Evolutionary conservation across 37 sponge, comb jelly and placozoan species (phyloP).

Genomic region (Diacarnus erythraeanus): DNA sequence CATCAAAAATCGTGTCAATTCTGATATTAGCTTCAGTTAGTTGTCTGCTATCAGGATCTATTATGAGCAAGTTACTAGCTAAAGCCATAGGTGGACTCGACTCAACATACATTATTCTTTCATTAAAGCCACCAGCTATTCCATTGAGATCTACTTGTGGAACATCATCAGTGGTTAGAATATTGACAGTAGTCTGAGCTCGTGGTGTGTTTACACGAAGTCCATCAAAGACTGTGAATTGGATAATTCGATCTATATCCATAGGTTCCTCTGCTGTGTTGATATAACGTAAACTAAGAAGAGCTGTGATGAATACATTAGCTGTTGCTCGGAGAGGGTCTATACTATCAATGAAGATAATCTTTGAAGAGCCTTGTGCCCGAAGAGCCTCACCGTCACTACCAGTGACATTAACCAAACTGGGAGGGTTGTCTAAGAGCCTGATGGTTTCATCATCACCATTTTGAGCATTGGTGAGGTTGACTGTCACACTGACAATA

Average conservation of each 20-base stretch:
- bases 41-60: slow-evolving; percentile 53
- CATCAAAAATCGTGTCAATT: slow-evolving; percentile 53
- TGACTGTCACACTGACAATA: slow-evolving; percentile 39
- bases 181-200: slow-evolving; percentile 23
- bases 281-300: slow-evolving; percentile 30
- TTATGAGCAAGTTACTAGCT: slow-evolving; percentile 7
- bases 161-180: slow-evolving; percentile 49
- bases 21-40: slow-evolving; percentile 17
- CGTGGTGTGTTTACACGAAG: slow-evolving; percentile 11
- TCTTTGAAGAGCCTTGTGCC: not conserved
- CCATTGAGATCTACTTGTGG: slow-evolving; percentile 61
- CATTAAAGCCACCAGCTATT: slow-evolving; percentile 11
- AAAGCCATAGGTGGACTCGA: slow-evolving; percentile 23
- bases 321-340: slow-evolving; percentile 11
- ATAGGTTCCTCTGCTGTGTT: slow-evolving; percentile 53
- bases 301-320: slow-evolving; percentile 44
- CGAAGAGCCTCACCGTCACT: not conserved
- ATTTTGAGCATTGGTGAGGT: slow-evolving; percentile 35
- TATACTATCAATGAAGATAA: slow-evolving; percentile 6
- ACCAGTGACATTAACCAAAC: slow-evolving; percentile 12
- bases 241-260: slow-evolving; percentile 23
- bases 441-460: slow-evolving; percentile 31
- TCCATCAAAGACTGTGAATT: slow-evolving; percentile 55
- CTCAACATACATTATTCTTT: slow-evolving; percentile 37
- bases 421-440: slow-evolving; percentile 19